Conservation (phyloP, 2,888 invertebrate species). For the Drosophila infuscata region DNA sequence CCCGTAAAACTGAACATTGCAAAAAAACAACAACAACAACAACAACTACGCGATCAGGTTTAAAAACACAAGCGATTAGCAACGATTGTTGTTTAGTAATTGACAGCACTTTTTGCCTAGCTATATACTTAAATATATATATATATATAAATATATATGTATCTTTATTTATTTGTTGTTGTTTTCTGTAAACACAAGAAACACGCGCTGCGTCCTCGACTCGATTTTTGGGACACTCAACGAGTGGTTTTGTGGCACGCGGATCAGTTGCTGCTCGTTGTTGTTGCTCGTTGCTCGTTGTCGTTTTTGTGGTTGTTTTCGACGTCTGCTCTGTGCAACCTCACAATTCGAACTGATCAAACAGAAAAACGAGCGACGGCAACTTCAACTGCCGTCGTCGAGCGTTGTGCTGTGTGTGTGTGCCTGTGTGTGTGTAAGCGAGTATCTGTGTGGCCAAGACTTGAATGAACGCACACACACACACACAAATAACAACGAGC, state of each 20-base stretch:
- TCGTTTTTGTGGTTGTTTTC: slow-evolving; percentile 9
- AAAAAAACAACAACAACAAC: slow-evolving; percentile 4
- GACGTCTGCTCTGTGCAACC: slow-evolving; percentile 79
- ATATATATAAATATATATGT: background rate
- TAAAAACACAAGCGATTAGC: slow-evolving; percentile 18
- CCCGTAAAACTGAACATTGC: slow-evolving; percentile 30
- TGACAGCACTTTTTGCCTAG: slow-evolving; percentile 9
- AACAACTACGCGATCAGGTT: slow-evolving; percentile 37
- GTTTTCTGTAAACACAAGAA: slow-evolving; percentile 18
- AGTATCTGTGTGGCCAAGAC: slow-evolving; percentile 55
- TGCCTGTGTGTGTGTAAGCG: slow-evolving; percentile 21
- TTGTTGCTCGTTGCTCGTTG: slow-evolving; percentile 4
- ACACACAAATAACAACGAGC: slow-evolving; percentile 1
- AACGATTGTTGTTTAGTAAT: slow-evolving; percentile 9
- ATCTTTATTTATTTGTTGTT: background rate
- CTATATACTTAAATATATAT: background rate
- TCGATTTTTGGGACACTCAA: slow-evolving; percentile 15
- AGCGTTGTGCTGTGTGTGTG: slow-evolving; percentile 18
- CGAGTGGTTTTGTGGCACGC: slow-evolving; percentile 35
- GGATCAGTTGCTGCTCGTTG: slow-evolving; percentile 14
- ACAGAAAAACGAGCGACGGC: slow-evolving; percentile 72
- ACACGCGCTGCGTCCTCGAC: slow-evolving; percentile 32
- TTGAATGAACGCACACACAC: slow-evolving; percentile 53
- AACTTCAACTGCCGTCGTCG: slow-evolving; percentile 36
- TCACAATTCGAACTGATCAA: slow-evolving; percentile 85